Conservation (phyloP, 1,140 invertebrate genomes). For the Drepana arcuata region DNA sequence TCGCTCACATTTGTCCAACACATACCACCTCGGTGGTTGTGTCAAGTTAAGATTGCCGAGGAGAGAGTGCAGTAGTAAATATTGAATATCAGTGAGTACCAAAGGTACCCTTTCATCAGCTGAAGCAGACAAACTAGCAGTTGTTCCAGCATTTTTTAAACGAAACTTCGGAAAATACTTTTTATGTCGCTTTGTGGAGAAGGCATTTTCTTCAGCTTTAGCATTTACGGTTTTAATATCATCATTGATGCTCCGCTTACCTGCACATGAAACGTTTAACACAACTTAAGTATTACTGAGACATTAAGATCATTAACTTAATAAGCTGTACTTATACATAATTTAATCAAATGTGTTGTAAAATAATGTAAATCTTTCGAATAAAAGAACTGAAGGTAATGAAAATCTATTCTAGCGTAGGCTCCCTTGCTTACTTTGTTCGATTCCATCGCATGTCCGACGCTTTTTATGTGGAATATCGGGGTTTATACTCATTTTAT, state of each 20-base stretch:
- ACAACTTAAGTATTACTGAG: too few species aligned
- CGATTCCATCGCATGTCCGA: constrained; percentile 7
- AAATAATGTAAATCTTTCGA: too few species aligned
- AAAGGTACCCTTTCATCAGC: constrained; percentile 79
- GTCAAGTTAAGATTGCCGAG: constrained; percentile 80
- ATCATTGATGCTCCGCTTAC: too few species aligned
- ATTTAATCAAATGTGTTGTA: too few species aligned
- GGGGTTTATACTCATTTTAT: too few species aligned
- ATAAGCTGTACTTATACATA: too few species aligned
- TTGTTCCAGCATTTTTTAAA: constrained; percentile 75
- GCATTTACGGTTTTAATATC: too few species aligned
- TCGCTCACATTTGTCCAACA: constrained; percentile 79
- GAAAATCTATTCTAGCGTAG: too few species aligned
- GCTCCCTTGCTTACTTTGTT: constrained; percentile 14
- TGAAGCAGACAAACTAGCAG: constrained; percentile 72
- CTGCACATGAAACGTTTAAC: too few species aligned
- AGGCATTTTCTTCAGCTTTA: background rate
- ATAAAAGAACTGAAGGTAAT: too few species aligned
- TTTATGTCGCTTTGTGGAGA: constrained; percentile 26
- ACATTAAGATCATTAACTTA: too few species aligned
- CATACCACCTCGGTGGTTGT: constrained; percentile 83
- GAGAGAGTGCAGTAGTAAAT: constrained; percentile 84
- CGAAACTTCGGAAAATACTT: constrained; percentile 74
- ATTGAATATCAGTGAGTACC: constrained; percentile 86
- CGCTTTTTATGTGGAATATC: constrained; percentile 8